Evolutionary conservation across 2,888 invertebrate species (phyloP).

Genomic region (Cynaeus angustus): DNA sequence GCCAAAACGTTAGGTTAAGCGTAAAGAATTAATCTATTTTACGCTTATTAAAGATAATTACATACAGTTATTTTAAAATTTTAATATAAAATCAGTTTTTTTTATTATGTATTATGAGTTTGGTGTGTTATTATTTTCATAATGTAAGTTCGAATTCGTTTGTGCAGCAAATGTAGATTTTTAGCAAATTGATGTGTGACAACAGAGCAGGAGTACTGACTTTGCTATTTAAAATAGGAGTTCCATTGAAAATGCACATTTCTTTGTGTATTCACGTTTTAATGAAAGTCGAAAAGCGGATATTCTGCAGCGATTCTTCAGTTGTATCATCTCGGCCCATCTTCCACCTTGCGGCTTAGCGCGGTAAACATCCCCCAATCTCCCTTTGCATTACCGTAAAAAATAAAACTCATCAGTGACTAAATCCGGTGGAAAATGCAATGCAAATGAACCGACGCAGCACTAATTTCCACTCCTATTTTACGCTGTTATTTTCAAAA

Average conservation of each 20-base stretch:
- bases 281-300: conserved; percentile 29
- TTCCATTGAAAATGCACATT: background rate
- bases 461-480: conserved; percentile 60
- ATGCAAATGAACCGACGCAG: conserved; percentile 64
- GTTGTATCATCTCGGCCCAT: conserved; percentile 31
- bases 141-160: too few species aligned
- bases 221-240: too few species aligned
- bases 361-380: conserved; percentile 18
- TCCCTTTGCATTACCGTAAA: conserved; percentile 57
- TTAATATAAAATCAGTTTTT: too few species aligned
- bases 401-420: conserved; percentile 65
- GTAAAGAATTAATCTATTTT: too few species aligned
- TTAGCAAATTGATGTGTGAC: too few species aligned
- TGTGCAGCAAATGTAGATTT: too few species aligned
- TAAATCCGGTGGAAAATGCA: conserved; percentile 63
- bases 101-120: too few species aligned
- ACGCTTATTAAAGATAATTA: too few species aligned
- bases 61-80: too few species aligned
- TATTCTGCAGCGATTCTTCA: conserved; percentile 29
- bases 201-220: too few species aligned
- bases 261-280: conserved; percentile 2
- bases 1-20: too few species aligned
- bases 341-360: conserved; percentile 46
- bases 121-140: too few species aligned
- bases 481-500: conserved; percentile 55